phyloP scores from a whole-genome alignment of 2,797 vertebrate genomes.

The Tachyglossus aculeatus region DNA sequence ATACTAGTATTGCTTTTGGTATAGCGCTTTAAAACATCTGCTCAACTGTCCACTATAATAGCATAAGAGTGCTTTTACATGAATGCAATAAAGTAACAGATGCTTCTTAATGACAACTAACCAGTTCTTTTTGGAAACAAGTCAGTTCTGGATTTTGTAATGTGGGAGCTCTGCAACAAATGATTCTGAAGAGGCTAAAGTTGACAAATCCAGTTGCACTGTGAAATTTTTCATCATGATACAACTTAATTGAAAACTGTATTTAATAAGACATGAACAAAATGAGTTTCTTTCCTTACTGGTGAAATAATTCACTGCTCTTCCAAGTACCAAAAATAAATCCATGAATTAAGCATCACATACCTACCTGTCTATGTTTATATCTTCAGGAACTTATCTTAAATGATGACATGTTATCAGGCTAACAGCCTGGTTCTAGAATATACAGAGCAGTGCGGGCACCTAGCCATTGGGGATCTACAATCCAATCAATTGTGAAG shows the following conservation, averaged over 20 bases:
- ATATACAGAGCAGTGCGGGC: background rate
- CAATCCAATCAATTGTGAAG: no score
- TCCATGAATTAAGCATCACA: conserved; percentile 20
- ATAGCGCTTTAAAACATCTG: conserved; percentile 63
- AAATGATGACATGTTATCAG: conserved; percentile 37
- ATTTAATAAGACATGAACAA: conserved; percentile 49
- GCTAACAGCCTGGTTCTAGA: conserved; percentile 2
- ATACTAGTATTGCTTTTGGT: conserved; percentile 38
- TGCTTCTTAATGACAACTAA: conserved; percentile 70
- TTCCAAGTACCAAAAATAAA: conserved; percentile 42
- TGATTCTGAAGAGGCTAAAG: conserved; percentile 49
- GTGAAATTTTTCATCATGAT: conserved; percentile 31
- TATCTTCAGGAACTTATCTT: conserved; percentile 13
- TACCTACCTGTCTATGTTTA: conserved; percentile 16
- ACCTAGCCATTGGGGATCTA: background rate
- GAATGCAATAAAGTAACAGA: conserved; percentile 65
- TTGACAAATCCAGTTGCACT: conserved; percentile 33
- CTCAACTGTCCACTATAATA: conserved; percentile 44
- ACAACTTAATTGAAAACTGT: conserved; percentile 26
- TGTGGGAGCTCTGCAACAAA: conserved; percentile 37
- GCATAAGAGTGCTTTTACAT: conserved; percentile 59
- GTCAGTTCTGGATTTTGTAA: conserved; percentile 55
- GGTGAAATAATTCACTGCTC: conserved; percentile 19
- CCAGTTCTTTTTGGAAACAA: conserved; percentile 69
- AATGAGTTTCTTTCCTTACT: conserved; percentile 41